Evolutionary conservation across 2,113 vertebrate genomes (phyloP).

Genomic region (Abramis brama): DNA sequence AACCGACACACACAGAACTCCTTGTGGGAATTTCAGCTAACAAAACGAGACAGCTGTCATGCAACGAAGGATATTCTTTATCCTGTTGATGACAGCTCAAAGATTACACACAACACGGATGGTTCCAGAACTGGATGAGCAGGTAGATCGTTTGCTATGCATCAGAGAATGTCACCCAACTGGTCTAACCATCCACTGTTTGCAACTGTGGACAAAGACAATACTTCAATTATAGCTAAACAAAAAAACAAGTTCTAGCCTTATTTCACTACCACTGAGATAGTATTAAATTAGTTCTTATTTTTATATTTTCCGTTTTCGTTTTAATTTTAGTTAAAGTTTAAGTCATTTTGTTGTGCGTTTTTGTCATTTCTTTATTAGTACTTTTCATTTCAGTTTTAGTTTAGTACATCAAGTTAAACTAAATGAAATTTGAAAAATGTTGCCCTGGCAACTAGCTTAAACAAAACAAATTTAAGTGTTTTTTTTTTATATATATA

Average conservation of each 20-base stretch:
- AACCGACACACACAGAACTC: background rate
- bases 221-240: background rate
- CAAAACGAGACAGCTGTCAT: conserved; percentile 26
- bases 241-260: background rate
- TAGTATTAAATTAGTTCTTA: too few species aligned
- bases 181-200: conserved; percentile 57
- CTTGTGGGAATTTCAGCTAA: background rate
- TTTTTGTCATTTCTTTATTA: too few species aligned
- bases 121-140: conserved; percentile 57
- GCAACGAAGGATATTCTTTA: conserved; percentile 5
- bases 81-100: conserved; percentile 34
- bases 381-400: too few species aligned
- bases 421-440: too few species aligned
- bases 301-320: too few species aligned
- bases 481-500: too few species aligned
- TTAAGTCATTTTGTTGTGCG: too few species aligned
- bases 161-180: conserved; percentile 65
- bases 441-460: too few species aligned
- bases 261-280: background rate
- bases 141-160: conserved; percentile 34
- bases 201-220: conserved; percentile 10
- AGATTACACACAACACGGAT: conserved; percentile 38
- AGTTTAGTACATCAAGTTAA: too few species aligned
- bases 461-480: too few species aligned
- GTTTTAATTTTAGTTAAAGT: too few species aligned